phyloP scores from a whole-genome alignment of 2,113 vertebrate genomes.

The Mobula birostris region DNA sequence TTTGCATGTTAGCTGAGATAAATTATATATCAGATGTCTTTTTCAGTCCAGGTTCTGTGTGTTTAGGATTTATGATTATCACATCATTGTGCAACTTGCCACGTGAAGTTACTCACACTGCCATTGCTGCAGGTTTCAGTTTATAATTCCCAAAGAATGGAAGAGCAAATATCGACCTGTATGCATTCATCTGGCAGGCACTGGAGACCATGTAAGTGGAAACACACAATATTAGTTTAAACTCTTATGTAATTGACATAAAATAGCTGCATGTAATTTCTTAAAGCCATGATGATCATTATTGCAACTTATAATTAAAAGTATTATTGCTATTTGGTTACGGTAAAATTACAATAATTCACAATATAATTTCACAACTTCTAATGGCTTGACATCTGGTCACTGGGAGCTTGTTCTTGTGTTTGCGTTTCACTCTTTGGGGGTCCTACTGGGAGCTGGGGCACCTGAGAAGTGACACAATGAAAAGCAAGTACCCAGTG shows the following conservation, averaged over 20 bases:
- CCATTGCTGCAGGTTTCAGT: constrained; percentile 72
- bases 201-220: constrained; percentile 87
- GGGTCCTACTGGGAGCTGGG: too few relatives aligned
- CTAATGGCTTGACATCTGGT: too few relatives aligned
- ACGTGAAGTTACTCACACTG: constrained; percentile 38
- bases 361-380: too few relatives aligned
- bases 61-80: constrained; percentile 35
- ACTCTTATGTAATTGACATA: background rate
- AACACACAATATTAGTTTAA: background rate
- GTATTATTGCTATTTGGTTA: background rate
- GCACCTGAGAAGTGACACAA: too few relatives aligned
- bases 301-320: too few relatives aligned
- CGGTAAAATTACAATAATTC: too few relatives aligned
- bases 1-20: background rate
- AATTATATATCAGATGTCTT: constrained; percentile 1
- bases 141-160: constrained; percentile 88
- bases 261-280: background rate
- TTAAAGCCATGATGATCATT: background rate
- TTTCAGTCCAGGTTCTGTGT: constrained; percentile 26
- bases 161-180: constrained; percentile 76
- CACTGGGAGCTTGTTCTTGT: too few relatives aligned
- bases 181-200: constrained; percentile 92
- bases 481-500: too few relatives aligned
- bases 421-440: too few relatives aligned
- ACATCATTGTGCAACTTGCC: constrained; percentile 16